These are phyloP conservation scores for Ciconia boyciana DNA, from an alignment of 2,113 vertebrate genomes.

Conservation along the genomic window DNA sequence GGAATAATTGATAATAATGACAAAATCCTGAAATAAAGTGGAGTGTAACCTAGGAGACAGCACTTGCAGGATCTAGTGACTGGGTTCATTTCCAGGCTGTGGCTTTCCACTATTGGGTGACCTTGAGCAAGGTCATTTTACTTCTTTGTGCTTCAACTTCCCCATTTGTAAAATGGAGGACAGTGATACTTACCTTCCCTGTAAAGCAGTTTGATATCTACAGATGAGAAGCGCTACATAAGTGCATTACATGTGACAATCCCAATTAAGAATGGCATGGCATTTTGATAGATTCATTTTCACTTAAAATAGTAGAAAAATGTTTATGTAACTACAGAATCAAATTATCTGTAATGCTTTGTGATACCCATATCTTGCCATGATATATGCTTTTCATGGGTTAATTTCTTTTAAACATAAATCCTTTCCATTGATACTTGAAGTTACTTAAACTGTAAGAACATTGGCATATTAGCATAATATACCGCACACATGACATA, in stretches of 20 bases:
- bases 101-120: background rate
- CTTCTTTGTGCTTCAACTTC: background rate
- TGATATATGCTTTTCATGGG: background rate
- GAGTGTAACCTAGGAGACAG: background rate
- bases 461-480: background rate
- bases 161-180: conserved; percentile 1
- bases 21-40: background rate
- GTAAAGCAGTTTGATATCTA: background rate
- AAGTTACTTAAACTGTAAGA: background rate
- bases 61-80: background rate
- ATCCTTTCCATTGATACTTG: background rate
- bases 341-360: background rate
- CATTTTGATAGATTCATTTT: background rate
- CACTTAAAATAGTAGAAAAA: background rate
- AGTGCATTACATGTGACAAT: background rate
- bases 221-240: background rate
- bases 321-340: background rate
- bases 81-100: background rate
- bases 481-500: background rate
- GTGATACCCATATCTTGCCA: background rate
- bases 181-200: background rate
- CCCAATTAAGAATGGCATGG: background rate
- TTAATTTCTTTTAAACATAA: background rate
- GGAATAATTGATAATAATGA: background rate
- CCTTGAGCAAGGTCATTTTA: conserved; percentile 18